These are phyloP conservation scores for Dasyornis broadbenti DNA, from an alignment of 2,113 vertebrate species.

Conservation along the genomic window DNA sequence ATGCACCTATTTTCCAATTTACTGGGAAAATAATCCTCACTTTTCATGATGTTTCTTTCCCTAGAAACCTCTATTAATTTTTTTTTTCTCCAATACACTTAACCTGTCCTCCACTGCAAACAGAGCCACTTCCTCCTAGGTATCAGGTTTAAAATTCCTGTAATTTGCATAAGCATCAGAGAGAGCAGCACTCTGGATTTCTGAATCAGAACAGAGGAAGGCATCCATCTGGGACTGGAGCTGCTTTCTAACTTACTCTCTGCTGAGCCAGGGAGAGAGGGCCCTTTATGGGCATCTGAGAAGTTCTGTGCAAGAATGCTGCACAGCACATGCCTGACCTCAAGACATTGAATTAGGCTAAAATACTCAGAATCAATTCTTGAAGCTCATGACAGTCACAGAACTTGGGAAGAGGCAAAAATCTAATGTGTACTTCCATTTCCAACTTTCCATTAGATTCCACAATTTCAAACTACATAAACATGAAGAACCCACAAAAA, in stretches of 20 bases:
- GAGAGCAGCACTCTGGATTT: background rate
- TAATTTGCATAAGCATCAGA: background rate
- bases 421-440: background rate
- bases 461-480: background rate
- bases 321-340: background rate
- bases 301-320: background rate
- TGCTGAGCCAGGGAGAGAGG: background rate
- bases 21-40: background rate
- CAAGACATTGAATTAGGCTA: background rate
- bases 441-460: background rate
- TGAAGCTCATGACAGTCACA: accelerated
- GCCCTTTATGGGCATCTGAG: background rate
- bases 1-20: background rate
- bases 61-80: background rate
- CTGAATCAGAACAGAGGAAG: background rate
- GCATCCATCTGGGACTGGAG: background rate
- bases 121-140: background rate
- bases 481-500: background rate
- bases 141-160: background rate
- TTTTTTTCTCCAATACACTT: background rate
- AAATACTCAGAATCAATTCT: background rate
- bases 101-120: background rate
- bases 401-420: background rate
- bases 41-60: background rate
- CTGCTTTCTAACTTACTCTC: background rate